Evolutionary conservation across 2,888 invertebrate species (phyloP).

Genomic region (Camponotus fellah): DNA sequence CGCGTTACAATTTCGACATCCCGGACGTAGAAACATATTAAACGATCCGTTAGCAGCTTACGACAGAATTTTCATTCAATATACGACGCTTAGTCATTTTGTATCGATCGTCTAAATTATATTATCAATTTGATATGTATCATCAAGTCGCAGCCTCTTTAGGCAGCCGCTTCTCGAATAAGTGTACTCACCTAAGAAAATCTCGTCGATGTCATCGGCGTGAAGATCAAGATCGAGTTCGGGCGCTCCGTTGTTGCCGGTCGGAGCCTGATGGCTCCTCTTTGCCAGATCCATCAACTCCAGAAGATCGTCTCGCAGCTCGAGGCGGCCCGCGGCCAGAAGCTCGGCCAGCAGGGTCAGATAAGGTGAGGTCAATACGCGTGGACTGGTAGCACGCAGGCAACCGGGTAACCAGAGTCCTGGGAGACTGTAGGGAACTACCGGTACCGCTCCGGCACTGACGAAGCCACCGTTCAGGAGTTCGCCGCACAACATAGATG

Average conservation of each 20-base stretch:
- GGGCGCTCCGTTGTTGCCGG: constrained; percentile 74
- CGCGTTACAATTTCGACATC: constrained; percentile 42
- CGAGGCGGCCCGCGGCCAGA: constrained; percentile 80
- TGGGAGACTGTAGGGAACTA: constrained; percentile 84
- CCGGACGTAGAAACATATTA: constrained; percentile 6
- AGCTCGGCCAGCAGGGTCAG: constrained; percentile 83
- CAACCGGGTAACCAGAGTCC: constrained; percentile 85
- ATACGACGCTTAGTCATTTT: background rate
- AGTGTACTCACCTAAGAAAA: constrained; percentile 83
- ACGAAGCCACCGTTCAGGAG: constrained; percentile 85
- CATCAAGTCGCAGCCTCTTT: background rate
- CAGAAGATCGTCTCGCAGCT: constrained; percentile 63
- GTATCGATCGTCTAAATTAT: background rate
- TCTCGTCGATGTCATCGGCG: constrained; percentile 82
- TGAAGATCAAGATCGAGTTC: constrained; percentile 81
- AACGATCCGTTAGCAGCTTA: background rate
- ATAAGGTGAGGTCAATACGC: constrained; percentile 81
- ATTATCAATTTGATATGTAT: background rate
- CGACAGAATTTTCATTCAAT: background rate
- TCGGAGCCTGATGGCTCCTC: constrained; percentile 73
- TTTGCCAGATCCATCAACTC: constrained; percentile 78
- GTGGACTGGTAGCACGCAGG: constrained; percentile 82
- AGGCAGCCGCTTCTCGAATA: background rate
- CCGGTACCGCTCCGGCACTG: constrained; percentile 85
- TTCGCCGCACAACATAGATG: constrained; percentile 86